Conservation (phyloP, 1,140 invertebrate species). For the Bombus sylvicola region DNA sequence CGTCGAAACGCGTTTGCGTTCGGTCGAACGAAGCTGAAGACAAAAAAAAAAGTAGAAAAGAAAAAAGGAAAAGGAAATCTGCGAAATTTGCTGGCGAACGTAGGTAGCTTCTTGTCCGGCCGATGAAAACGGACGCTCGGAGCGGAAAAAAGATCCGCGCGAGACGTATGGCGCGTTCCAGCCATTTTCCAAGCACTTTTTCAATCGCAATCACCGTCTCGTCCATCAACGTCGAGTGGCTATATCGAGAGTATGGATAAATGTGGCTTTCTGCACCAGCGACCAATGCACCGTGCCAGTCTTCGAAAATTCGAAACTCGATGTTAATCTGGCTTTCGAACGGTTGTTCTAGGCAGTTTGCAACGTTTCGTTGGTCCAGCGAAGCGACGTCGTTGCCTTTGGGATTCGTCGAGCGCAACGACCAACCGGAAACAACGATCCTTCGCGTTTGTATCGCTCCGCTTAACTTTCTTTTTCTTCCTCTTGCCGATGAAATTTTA, state of each 20-base stretch:
- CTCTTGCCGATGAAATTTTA: not conserved
- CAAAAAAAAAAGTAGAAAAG: too few species aligned
- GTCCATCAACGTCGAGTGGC: conserved; percentile 53
- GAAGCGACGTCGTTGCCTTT: not conserved
- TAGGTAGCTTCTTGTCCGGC: too few species aligned
- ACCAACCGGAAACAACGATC: not conserved
- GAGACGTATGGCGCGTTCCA: not conserved
- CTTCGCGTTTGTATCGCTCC: not conserved
- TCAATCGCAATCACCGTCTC: conserved; percentile 56
- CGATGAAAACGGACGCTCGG: not conserved
- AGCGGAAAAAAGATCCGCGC: not conserved
- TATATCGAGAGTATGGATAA: conserved; percentile 4
- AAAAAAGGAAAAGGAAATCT: too few species aligned
- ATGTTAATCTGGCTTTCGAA: not conserved
- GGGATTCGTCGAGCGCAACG: not conserved
- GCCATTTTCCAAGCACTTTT: conserved; percentile 15
- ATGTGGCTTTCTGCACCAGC: not conserved
- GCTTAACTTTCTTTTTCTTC: not conserved
- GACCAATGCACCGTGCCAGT: not conserved
- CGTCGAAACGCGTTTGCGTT: not conserved
- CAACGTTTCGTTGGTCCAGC: not conserved
- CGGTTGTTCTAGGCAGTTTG: not conserved
- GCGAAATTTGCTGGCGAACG: not conserved
- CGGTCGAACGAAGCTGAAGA: too few species aligned
- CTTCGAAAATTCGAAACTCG: not conserved